These are phyloP conservation scores for Macrosoma leucophasiata DNA, from an alignment of 2,888 invertebrate genomes.

Conservation along the genomic window DNA sequence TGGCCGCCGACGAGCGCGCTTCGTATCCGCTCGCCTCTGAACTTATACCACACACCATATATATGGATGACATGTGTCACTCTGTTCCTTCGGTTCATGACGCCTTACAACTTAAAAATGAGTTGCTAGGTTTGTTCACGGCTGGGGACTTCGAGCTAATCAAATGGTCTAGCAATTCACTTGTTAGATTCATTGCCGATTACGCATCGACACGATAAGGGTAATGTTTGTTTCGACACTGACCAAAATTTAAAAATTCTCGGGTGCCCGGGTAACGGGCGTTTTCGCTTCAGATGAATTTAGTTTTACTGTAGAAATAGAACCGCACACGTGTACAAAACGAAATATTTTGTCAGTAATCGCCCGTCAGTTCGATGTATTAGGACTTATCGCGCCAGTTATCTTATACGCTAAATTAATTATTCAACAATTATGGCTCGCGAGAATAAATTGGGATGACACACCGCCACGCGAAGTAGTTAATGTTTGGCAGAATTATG, in stretches of 20 bases:
- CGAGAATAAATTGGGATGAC: constrained; percentile 7
- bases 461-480: constrained; percentile 1
- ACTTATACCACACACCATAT: neutral
- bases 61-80: constrained; percentile 3
- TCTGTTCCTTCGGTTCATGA: neutral
- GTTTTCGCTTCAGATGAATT: constrained; percentile 4
- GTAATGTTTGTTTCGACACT: constrained; percentile 3
- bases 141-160: constrained; percentile 9
- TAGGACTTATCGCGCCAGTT: constrained; percentile 10
- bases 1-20: neutral
- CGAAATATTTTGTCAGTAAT: constrained; percentile 8
- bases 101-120: constrained; percentile 1
- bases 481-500: constrained; percentile 1
- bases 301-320: constrained; percentile 3
- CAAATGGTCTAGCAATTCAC: too few species aligned
- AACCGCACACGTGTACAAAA: too few species aligned
- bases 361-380: constrained; percentile 7
- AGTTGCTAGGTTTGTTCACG: constrained; percentile 1
- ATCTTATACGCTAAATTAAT: too few species aligned
- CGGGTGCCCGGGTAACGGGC: too few species aligned
- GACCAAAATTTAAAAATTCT: too few species aligned
- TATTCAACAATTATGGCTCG: too few species aligned
- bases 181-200: constrained; percentile 1
- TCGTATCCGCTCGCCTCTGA: neutral
- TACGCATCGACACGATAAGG: constrained; percentile 2